Evolutionary conservation across 2,888 invertebrate genomes (phyloP), one percentile per base, ranked within the genome.

Genomic region (Daptonema setosum): DNA sequence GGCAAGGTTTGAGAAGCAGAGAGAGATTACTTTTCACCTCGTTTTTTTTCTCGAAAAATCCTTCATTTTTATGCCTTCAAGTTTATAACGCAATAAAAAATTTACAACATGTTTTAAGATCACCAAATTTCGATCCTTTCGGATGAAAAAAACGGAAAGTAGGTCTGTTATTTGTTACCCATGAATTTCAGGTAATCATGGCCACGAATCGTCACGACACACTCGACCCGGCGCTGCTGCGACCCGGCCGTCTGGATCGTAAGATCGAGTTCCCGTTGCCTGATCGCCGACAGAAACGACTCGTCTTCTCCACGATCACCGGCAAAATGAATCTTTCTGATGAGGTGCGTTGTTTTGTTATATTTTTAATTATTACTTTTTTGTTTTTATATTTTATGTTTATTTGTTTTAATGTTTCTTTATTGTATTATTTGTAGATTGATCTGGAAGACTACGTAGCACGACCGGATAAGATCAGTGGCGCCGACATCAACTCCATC

Each of bases 241-340:
- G 90, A 67, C 90, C 91, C 2, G 97, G 97, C 22, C 83, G 97
- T 71, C 79, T 97, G 58, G 97, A 97, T 75, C 80, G 97, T 28
- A 95, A 97, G 75, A 99, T 97, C 64, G 97, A 97, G 73, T 97
- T 99, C 73, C 95, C 95, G 5, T 75, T 95, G 58, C 97, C 97
- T 0, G 97, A 91, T 75, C 79, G 83, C 67, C 75, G 80, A 47
- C 79, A 80, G 69, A 99, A 99, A 71, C 85, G 97, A 65, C 78
- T 99, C 56, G 85, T 99, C 65, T 99, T 99, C 77, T 84, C 88
- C 2, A 97, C 97, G 1, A 93, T 97, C 67, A 97, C 97, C 0
- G 79, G 85, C 0, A 87, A 82, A 72, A 93, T 93, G 93, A 93
- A 93, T 73, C 76, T 93, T 52, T 88, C 90, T 55, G 97, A 97